Base-by-base conservation (phyloP, 2,797 vertebrate species). In the Buceros bicornis region DNA sequence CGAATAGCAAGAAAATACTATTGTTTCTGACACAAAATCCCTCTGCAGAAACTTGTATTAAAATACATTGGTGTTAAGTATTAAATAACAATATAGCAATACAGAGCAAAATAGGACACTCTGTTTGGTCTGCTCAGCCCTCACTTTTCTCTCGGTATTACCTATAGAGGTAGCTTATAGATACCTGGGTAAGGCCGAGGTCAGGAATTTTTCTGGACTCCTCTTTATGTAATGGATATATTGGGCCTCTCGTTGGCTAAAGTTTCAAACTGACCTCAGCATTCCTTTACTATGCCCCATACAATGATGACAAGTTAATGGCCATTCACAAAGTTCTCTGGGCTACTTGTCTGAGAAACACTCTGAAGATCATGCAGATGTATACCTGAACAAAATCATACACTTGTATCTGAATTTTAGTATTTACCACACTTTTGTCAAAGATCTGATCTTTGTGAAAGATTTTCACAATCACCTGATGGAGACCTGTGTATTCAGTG, bases 281-380 rank as follows among this genome's bases (percentile, higher is more conserved):
- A 3, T 2, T 66, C 65, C 7, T 21, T 6, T 21, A 3, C 10
- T 3, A 29, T 19, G 16, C 3, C 6, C 31, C 35, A 4, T 1
- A 20, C 33, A 35, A 9, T 7, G 1, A 2, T 8, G 8, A 43
- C 29, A 50, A 61, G 7, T 33, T 66, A 73, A 51, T 4, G 13
- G 19, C 1, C 3, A 19, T 58, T 73, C 72, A 12, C 25, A 64
- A 70, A 60, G 11, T 43, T 58, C 2, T 33, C 25, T 43, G 16
- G 11, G 3, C 21, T 14, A 48, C 2, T 6, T 8, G 2, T 6
- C 9, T 20, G 24, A 56, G 25, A 77, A 77, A 35, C 13, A 10
- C 12, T 16, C 45, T 35, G 31, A 82, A 10, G 16, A 71, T 4
- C 29, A 53, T 0, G 1, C 40, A 5, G 20, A 53, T 16, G 6